phyloP scores from a whole-genome alignment of 2,888 invertebrate species.

The Meiosimyza platycephala region DNA sequence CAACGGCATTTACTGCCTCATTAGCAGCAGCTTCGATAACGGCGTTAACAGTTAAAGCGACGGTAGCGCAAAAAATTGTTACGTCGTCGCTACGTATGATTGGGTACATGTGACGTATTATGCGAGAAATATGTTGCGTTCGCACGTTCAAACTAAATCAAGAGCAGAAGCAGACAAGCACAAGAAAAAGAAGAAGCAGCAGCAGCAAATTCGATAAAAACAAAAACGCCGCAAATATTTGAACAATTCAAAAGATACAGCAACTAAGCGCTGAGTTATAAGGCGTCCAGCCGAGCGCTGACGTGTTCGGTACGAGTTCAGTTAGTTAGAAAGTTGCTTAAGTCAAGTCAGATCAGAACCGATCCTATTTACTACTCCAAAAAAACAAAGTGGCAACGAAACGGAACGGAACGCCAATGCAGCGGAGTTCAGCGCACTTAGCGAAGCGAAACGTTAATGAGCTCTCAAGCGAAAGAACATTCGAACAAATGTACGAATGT shows the following conservation, averaged over 20 bases:
- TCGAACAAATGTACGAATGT: conserved; percentile 48
- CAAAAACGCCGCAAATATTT: conserved; percentile 5
- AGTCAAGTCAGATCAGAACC: not conserved
- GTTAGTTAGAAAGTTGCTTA: conserved; percentile 7
- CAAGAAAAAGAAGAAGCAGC: not conserved
- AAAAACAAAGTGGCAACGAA: not conserved
- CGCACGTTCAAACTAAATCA: not conserved
- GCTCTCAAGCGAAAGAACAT: conserved; percentile 63
- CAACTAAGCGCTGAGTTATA: conserved; percentile 18
- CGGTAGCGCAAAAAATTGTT: conserved; percentile 23
- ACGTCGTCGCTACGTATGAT: not conserved
- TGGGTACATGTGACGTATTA: no score
- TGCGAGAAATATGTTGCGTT: not conserved
- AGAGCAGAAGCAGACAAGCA: not conserved
- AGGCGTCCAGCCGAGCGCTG: not conserved
- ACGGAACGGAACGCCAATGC: conserved; percentile 25
- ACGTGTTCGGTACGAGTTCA: conserved; percentile 13
- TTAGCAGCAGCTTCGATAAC: not conserved
- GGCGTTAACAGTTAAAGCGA: not conserved
- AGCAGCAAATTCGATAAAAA: conserved; percentile 9
- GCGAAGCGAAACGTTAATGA: conserved; percentile 65
- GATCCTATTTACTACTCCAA: no score
- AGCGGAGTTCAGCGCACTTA: conserved; percentile 55
- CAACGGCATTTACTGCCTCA: not conserved
- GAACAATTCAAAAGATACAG: conserved; percentile 4